These are phyloP conservation scores for Petrophora chlorosata DNA, from an alignment of 2,888 invertebrate species.

Conservation along the genomic window DNA sequence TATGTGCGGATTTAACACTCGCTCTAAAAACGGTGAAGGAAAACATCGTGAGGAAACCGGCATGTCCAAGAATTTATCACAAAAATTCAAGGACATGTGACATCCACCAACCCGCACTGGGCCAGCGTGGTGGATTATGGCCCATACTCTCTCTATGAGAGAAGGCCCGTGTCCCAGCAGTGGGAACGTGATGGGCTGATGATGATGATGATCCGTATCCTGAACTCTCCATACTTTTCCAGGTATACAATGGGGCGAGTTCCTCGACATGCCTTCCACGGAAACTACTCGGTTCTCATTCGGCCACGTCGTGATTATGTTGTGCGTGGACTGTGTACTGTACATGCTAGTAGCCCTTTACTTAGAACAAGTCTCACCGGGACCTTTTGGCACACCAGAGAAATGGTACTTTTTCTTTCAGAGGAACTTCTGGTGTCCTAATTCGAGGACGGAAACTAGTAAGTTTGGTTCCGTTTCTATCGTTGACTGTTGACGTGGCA, in stretches of 20 bases:
- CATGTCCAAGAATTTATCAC: too few relatives aligned
- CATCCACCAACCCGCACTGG: too few relatives aligned
- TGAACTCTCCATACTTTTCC: too few relatives aligned
- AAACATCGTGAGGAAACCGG: too few relatives aligned
- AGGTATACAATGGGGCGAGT: conserved; percentile 86
- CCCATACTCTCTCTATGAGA: too few relatives aligned
- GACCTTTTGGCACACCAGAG: conserved; percentile 92
- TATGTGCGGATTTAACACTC: too few relatives aligned
- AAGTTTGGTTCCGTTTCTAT: conserved; percentile 7
- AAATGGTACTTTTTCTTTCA: conserved; percentile 92
- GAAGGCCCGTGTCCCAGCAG: too few relatives aligned
- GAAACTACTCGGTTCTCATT: conserved; percentile 87
- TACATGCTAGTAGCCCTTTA: conserved; percentile 92
- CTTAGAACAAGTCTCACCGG: conserved; percentile 93
- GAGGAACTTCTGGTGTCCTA: conserved; percentile 79
- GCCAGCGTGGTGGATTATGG: too few relatives aligned
- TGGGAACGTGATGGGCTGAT: too few relatives aligned
- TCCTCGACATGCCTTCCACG: conserved; percentile 85
- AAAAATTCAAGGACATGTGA: too few relatives aligned
- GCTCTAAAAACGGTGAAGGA: too few relatives aligned
- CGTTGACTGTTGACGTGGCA: not conserved
- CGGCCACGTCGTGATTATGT: conserved; percentile 88
- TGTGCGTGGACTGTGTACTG: conserved; percentile 87
- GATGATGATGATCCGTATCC: too few relatives aligned
- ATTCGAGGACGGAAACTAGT: conserved; percentile 37